A percentile compares a stretch with the other conserved stretches of the same genome.
Conservation (phyloP, 2,113 vertebrate species). For the Neomonachus schauinslandi region DNA sequence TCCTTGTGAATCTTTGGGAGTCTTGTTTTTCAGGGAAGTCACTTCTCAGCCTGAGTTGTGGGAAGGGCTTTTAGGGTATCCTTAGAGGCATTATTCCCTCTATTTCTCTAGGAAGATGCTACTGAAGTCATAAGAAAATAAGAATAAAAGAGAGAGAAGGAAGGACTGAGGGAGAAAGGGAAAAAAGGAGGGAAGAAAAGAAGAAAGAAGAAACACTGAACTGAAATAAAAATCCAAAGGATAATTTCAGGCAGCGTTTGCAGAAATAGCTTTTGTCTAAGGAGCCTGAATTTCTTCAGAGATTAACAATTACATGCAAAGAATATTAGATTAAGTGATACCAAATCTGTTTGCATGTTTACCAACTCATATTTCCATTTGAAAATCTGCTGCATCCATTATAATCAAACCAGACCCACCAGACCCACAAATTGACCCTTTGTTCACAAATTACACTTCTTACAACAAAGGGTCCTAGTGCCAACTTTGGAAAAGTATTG, state of each 20-base stretch:
- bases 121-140: background rate
- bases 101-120: background rate
- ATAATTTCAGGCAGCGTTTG: background rate
- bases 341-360: slow-evolving; percentile 5
- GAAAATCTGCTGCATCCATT: background rate
- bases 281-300: slow-evolving; percentile 37
- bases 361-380: background rate
- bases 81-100: background rate
- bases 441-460: background rate
- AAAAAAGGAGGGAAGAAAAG: rapidly evolving
- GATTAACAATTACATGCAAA: slow-evolving; percentile 32
- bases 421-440: background rate
- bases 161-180: rapidly evolving
- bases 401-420: slow-evolving; percentile 1
- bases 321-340: background rate
- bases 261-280: background rate
- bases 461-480: background rate
- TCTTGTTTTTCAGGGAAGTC: background rate
- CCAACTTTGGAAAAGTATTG: background rate
- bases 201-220: background rate
- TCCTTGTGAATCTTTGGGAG: background rate
- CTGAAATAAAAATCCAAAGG: background rate
- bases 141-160: background rate
- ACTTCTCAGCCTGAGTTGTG: background rate
- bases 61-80: background rate